These are phyloP conservation scores for Tipula confusa DNA, from an alignment of 2,888 invertebrate genomes.

Conservation along the genomic window DNA sequence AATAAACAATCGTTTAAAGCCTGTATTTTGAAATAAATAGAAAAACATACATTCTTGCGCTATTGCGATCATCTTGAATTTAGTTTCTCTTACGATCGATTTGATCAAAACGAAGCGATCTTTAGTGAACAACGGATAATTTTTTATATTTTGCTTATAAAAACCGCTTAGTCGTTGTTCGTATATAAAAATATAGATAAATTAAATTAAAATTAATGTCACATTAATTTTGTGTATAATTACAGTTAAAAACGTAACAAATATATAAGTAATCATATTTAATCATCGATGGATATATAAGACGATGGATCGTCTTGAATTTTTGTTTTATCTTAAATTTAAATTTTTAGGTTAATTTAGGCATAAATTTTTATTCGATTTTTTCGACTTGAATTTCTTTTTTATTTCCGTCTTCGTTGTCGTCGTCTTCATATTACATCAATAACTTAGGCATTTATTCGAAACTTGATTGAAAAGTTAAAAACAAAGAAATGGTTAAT, in stretches of 20 bases:
- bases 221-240: conserved; percentile 12
- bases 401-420: neutral
- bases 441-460: neutral
- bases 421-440: neutral
- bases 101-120: neutral
- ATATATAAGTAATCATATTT: neutral
- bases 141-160: neutral
- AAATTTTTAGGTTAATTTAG: conserved; percentile 4
- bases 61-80: neutral
- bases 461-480: conserved; percentile 12
- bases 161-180: neutral
- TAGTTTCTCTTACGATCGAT: neutral
- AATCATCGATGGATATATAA: neutral
- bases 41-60: neutral
- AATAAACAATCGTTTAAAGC: too few species aligned
- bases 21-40: too few species aligned
- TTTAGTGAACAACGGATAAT: neutral
- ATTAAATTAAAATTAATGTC: neutral
- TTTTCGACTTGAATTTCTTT: conserved; percentile 5
- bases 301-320: neutral
- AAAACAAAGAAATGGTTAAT: neutral
- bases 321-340: conserved; percentile 12
- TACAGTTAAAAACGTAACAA: neutral
- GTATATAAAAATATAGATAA: neutral
- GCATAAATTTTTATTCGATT: neutral